Percentiles rank a stretch among this genome's conserved stretches.
phyloP scores from a whole-genome alignment of 2,113 vertebrate species.

The Acinonyx jubatus region DNA sequence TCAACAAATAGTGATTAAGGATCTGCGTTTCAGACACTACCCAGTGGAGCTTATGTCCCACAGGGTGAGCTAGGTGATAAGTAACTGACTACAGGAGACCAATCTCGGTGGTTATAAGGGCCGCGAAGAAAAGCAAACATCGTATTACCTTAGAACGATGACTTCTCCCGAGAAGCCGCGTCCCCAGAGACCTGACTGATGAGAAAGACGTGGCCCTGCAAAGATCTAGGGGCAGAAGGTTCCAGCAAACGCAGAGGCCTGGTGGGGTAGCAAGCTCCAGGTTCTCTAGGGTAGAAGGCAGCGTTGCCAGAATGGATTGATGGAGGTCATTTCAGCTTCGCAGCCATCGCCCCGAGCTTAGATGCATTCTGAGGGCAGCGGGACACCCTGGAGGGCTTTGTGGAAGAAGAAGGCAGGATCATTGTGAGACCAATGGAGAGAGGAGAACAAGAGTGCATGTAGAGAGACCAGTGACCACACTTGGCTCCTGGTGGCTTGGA shows the following conservation, averaged over 20 bases:
- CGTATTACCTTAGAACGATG: not conserved
- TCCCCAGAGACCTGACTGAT: not conserved
- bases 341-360: not conserved
- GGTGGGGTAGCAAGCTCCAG: not conserved
- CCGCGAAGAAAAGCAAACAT: not conserved
- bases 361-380: not conserved
- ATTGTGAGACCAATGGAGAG: not conserved
- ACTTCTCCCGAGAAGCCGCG: not conserved
- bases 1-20: not conserved
- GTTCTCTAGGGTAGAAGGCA: not conserved
- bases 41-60: accelerated
- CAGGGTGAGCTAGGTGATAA: not conserved
- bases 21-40: not conserved
- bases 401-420: not conserved
- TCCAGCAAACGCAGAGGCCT: not conserved
- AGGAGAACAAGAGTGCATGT: not conserved
- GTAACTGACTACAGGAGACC: not conserved
- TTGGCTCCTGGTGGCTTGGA: no score
- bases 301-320: accelerated
- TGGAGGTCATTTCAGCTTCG: not conserved
- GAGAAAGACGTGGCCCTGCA: not conserved
- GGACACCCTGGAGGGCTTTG: not conserved
- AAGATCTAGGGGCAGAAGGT: not conserved
- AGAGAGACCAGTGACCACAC: not conserved
- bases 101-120: not conserved